Evolutionary conservation across 2,113 vertebrate species (phyloP), one percentile per base, ranked within the genome.

Genomic region (Balaeniceps rex): DNA sequence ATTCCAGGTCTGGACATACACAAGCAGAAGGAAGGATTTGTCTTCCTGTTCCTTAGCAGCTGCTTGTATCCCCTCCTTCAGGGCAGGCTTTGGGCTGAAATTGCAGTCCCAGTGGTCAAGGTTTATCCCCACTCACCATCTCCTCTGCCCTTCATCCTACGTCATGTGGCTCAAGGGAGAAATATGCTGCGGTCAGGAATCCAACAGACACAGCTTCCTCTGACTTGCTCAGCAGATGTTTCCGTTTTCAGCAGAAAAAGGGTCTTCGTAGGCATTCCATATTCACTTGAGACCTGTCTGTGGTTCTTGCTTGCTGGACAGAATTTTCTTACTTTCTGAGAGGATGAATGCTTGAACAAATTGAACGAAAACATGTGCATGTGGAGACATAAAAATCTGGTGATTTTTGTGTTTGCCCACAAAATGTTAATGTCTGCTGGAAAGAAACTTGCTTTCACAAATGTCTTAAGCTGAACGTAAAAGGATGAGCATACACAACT

Each of bases 281-380:
- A 74, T 77, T n/a, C 44, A 34, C 29, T 49, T 36, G 58, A 83
- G n/a, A 54, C 23, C 42, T 34, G 26, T 44, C 8, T 3, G 46
- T 42, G 13, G 60, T 36, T 95, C 85, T 92, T 91, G 51, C 46
- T 87, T 66, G 33, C 38, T 80, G 71, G 34, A 46, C 34, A 72
- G 81, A 74, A 40, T 75, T 68, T 68, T 76, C n/a, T 49, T 61
- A 12, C 7, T 77, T 88, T 75, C 49, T 88, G 58, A 87, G 25
- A 78, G 36, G 15, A 36, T 31, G 34, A 87, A 7, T 18, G 10
- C 65, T 94, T 51, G n/a, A 88, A 77, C 40, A 88, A 86, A 60
- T 46, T 8, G 24, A 87, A 34, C 11, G n/a, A 78, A 83, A 75
- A 7, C 10, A 6, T 6, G 5, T 47, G 17, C 0, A 0, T 14